Conservation (phyloP, 2,888 invertebrate species). For the Sericinus montela region DNA sequence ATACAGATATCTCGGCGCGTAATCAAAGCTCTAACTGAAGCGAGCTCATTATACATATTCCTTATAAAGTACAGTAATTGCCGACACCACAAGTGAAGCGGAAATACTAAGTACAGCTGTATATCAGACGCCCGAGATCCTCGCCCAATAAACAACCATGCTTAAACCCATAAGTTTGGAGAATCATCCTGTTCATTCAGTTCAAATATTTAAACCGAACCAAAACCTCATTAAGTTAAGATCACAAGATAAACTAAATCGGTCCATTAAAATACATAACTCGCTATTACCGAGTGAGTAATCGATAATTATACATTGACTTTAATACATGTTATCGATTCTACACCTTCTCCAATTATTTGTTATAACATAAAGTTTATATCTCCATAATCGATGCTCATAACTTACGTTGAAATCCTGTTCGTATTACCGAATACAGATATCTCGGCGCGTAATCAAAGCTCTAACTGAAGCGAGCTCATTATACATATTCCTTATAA, state of each 20-base stretch:
- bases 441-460: constrained; percentile 8
- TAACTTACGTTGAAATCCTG: constrained; percentile 9
- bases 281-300: constrained; percentile 26
- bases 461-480: constrained; percentile 16
- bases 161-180: constrained; percentile 22
- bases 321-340: constrained; percentile 47
- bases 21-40: constrained; percentile 10
- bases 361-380: constrained; percentile 36
- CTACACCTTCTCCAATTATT: constrained; percentile 60
- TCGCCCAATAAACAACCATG: constrained; percentile 33
- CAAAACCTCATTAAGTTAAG: constrained; percentile 53
- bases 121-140: constrained; percentile 10
- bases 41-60: constrained; percentile 24
- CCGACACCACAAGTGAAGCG: constrained; percentile 22
- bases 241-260: constrained; percentile 59
- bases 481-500: constrained; percentile 27
- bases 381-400: constrained; percentile 9
- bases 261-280: constrained; percentile 36
- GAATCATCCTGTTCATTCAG: constrained; percentile 39
- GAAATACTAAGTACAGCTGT: constrained; percentile 20
- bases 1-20: constrained; percentile 2
- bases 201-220: constrained; percentile 43
- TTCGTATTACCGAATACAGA: constrained; percentile 5
- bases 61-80: constrained; percentile 30
- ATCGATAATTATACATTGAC: constrained; percentile 26